Conservation (phyloP, 2,797 vertebrate genomes). For the Spinus pinus region DNA sequence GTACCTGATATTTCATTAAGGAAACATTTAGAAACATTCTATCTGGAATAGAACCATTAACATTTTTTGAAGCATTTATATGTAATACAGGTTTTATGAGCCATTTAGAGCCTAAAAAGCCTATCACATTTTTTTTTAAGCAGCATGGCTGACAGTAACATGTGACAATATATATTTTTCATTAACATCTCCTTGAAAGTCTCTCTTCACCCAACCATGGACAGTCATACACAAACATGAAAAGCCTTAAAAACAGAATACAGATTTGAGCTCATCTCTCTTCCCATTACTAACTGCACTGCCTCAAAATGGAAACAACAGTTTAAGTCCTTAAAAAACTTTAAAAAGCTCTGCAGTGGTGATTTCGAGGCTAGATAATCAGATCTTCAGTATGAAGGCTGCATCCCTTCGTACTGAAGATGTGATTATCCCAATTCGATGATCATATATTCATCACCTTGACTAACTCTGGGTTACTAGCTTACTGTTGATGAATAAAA, state of each 20-base stretch:
- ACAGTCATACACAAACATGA: not conserved
- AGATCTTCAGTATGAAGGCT: no score
- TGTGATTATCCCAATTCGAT: not conserved
- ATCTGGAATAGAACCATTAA: not conserved
- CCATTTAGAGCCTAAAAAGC: not conserved
- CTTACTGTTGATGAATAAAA: not conserved
- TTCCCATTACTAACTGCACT: not conserved
- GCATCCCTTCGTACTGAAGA: not conserved
- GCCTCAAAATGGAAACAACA: not conserved
- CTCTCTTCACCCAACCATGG: not conserved
- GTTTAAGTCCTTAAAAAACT: not conserved
- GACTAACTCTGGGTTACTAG: fast-evolving
- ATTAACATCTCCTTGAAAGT: not conserved
- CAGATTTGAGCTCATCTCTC: not conserved
- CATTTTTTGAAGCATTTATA: not conserved
- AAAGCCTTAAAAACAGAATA: not conserved
- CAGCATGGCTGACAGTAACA: fast-evolving
- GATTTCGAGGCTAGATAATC: not conserved
- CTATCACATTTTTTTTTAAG: not conserved
- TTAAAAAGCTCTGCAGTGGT: not conserved
- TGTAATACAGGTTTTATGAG: fast-evolving
- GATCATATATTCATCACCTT: not conserved
- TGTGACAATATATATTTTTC: not conserved
- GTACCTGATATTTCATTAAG: conserved; percentile 85
- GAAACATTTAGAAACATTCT: conserved; percentile 16